These are phyloP conservation scores for Euzetes globulus DNA, from an alignment of 2,888 invertebrate species.

Conservation along the genomic window DNA sequence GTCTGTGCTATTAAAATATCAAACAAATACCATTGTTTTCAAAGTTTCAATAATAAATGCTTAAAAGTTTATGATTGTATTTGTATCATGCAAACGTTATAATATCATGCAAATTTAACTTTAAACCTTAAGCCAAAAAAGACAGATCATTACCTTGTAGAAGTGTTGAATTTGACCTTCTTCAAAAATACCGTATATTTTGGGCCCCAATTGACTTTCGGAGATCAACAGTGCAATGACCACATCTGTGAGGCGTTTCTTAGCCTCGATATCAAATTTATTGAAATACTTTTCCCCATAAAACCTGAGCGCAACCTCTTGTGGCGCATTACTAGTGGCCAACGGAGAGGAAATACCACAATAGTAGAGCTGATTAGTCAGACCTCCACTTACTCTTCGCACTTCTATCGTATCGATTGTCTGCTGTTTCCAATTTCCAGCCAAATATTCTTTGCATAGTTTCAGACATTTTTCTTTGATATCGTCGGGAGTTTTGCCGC, in stretches of 20 bases:
- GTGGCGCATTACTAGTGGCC: neutral
- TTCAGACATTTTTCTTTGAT: conserved; percentile 3
- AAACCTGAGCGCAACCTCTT: neutral
- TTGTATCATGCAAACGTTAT: neutral
- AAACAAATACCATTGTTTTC: too few species aligned
- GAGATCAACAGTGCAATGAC: neutral
- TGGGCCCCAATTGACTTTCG: conserved; percentile 63
- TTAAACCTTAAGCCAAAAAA: neutral
- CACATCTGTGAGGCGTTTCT: neutral
- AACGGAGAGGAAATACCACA: neutral
- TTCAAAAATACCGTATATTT: conserved; percentile 87
- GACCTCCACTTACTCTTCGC: neutral
- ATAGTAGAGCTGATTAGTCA: conserved; percentile 15
- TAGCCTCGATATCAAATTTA: neutral
- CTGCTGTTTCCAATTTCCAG: neutral
- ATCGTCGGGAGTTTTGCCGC: conserved; percentile 4
- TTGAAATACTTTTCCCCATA: conserved; percentile 5
- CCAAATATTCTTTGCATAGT: conserved; percentile 14
- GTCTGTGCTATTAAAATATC: conserved; percentile 73
- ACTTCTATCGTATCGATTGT: neutral
- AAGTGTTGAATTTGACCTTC: conserved; percentile 93
- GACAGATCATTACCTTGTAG: conserved; percentile 33
- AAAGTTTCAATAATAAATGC: too few species aligned
- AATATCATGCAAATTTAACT: neutral
- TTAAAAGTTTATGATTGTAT: too few species aligned